A percentile compares a stretch with the other conserved stretches of the same genome.
phyloP scores from a whole-genome alignment of 2,113 vertebrate genomes.

The Erythrocebus patas region DNA sequence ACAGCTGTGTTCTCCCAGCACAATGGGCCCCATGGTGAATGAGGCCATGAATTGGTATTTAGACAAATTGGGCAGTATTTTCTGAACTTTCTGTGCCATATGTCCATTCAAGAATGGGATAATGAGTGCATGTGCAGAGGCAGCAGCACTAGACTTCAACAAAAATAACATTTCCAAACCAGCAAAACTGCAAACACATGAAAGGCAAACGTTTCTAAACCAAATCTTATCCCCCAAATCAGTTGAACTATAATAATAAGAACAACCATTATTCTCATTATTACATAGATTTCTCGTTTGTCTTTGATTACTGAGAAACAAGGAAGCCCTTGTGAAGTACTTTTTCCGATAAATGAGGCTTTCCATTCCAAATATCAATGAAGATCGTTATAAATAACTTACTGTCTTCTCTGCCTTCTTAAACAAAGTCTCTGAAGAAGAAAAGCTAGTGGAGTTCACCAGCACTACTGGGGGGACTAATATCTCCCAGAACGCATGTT shows the following conservation, averaged over 20 bases:
- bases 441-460: neutral
- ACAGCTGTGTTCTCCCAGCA: neutral
- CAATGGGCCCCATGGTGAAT: neutral
- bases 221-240: neutral
- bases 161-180: neutral
- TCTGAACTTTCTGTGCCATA: conserved; percentile 49
- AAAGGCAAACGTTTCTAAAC: neutral
- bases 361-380: neutral
- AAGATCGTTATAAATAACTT: neutral
- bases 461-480: accelerated
- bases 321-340: neutral
- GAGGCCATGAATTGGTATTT: conserved; percentile 15
- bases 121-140: conserved; percentile 19
- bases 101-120: conserved; percentile 35
- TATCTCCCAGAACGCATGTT: neutral
- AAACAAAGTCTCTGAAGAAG: neutral
- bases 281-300: neutral
- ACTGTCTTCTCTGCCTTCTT: neutral
- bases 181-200: neutral
- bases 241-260: neutral
- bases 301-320: neutral
- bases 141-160: neutral
- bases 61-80: conserved; percentile 59
- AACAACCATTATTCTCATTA: neutral
- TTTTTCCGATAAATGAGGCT: neutral